Base-by-base conservation (phyloP, 2,113 vertebrate species). In the Columba livia region DNA sequence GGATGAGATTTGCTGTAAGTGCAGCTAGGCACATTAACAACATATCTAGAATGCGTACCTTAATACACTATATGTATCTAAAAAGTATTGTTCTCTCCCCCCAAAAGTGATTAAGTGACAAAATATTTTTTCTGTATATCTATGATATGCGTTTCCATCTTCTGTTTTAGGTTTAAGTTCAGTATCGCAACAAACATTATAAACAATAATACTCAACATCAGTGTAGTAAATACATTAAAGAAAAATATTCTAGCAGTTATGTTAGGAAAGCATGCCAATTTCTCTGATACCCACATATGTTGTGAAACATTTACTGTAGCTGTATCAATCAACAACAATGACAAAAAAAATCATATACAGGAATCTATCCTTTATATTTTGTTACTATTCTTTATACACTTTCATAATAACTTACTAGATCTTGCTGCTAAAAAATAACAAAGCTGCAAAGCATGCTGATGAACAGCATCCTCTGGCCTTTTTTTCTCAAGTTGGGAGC, bases 371-470 rank as follows among this genome's bases (percentile, higher is more conserved):
- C 21, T 53, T 87, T 31, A 32, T 57, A 62, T 57, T 31, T 34
- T 17, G 32, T 50, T 88, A 29, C 25, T 74, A 47, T 28, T 79
- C 15, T 71, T 91, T 44, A 65, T 56, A 24, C 17, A 60, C 18
- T 83, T 4, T 60, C 58, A 51, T 20, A 25, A 11, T 51, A 79
- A 87, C 90, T 90, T 90, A 92, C 85, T 86, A 74, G 92, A 84
- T 84, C 89, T 89, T 79, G 85, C 61, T 40, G 81, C 94, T 86
- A 94, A 61, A 85, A 95, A 81, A 65, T 47, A 92, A 53, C 81
- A 94, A 73, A 89, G 67, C 54, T 94, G 89, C 62, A 95, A 28
- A 8, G 85, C 77, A 50, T 79, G 77, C 10, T 3, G 36, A 70
- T 89, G 71, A 34, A 72, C 15, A 11, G 53, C 5, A 36, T 79